Conservation (phyloP, 2,113 vertebrate species). For the Nansenia antarctica region DNA sequence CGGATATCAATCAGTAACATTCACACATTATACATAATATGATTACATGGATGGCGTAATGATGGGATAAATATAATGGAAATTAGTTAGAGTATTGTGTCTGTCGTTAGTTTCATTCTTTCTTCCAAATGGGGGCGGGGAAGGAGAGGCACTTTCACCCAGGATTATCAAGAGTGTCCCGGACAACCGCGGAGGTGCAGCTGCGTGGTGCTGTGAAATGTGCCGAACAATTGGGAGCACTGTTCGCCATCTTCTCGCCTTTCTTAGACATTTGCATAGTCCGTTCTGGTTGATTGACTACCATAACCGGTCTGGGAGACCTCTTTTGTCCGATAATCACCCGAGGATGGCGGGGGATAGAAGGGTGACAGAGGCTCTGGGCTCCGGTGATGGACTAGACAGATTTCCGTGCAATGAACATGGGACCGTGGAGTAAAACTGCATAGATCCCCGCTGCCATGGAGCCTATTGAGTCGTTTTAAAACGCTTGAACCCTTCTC, state of each 20-base stretch:
- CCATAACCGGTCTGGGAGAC: slow-evolving; percentile 66
- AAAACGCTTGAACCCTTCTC: neutral
- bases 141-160: slow-evolving; percentile 1
- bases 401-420: slow-evolving; percentile 46
- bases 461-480: slow-evolving; percentile 8
- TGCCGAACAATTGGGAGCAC: slow-evolving; percentile 78
- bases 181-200: slow-evolving; percentile 69
- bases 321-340: slow-evolving; percentile 82
- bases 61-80: neutral
- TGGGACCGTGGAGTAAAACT: slow-evolving; percentile 51
- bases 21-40: neutral
- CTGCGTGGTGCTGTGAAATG: slow-evolving; percentile 81
- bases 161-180: slow-evolving; percentile 25
- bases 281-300: slow-evolving; percentile 86
- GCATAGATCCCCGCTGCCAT: slow-evolving; percentile 32
- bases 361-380: slow-evolving; percentile 40
- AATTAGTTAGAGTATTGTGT: neutral
- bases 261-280: slow-evolving; percentile 83
- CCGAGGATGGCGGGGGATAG: slow-evolving; percentile 76
- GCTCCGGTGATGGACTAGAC: slow-evolving; percentile 77
- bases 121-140: neutral
- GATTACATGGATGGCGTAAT: neutral
- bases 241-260: slow-evolving; percentile 79
- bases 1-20: neutral
- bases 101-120: neutral